These are phyloP conservation scores for Chorisops tibialis DNA, from an alignment of 2,888 invertebrate genomes.

Conservation along the genomic window DNA sequence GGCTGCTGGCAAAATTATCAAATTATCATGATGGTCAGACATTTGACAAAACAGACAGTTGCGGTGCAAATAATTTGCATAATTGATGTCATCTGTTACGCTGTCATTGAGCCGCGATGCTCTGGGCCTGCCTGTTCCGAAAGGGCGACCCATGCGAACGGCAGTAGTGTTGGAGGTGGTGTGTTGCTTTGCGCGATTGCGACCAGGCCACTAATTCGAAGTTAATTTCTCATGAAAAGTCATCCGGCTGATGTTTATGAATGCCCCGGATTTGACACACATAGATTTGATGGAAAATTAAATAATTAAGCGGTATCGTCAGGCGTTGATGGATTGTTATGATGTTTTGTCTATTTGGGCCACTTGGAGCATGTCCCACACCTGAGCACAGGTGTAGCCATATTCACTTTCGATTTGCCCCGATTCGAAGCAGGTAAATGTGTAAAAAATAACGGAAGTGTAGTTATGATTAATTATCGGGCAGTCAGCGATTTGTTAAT, in stretches of 20 bases:
- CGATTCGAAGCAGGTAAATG: background rate
- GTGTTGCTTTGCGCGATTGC: conserved; percentile 21
- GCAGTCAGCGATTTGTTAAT: conserved; percentile 13
- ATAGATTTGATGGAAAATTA: conserved; percentile 33
- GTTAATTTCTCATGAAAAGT: conserved; percentile 31
- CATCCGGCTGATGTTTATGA: conserved; percentile 15
- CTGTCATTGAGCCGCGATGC: conserved; percentile 6
- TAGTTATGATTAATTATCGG: background rate
- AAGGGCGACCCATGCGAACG: background rate
- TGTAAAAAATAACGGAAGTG: conserved; percentile 24
- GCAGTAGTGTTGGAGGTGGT: background rate
- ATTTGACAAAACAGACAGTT: conserved; percentile 15
- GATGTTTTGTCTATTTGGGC: conserved; percentile 20
- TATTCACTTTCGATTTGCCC: conserved; percentile 26
- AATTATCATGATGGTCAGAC: conserved; percentile 21
- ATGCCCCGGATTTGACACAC: conserved; percentile 32
- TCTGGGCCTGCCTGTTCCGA: background rate
- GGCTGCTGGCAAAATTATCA: conserved; percentile 16
- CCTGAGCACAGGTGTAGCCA: background rate
- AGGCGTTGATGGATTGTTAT: conserved; percentile 23
- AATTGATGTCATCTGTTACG: conserved; percentile 32
- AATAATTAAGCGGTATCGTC: conserved; percentile 20
- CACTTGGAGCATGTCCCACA: conserved; percentile 25
- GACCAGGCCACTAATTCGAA: conserved; percentile 26
- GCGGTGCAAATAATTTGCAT: conserved; percentile 32